Percentiles rank a stretch among this genome's conserved stretches.
Conservation (phyloP, 2,113 vertebrate genomes). For the Daboia siamensis region DNA sequence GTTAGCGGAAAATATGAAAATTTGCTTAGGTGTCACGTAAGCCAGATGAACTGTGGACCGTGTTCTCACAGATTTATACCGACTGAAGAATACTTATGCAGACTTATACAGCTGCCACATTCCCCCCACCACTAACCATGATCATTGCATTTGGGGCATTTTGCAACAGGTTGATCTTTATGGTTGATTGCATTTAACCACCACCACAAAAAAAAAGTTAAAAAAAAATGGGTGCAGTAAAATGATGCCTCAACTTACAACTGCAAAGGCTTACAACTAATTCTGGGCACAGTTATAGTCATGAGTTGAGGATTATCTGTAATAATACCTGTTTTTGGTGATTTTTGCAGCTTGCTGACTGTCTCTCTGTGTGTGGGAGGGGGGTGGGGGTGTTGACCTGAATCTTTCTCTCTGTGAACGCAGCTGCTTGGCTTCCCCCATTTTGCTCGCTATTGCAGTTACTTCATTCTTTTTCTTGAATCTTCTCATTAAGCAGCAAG, state of each 20-base stretch:
- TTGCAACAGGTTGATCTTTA: neutral
- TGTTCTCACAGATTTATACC: neutral
- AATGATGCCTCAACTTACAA: neutral
- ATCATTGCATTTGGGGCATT: neutral
- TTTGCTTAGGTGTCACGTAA: neutral
- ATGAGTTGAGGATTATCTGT: neutral
- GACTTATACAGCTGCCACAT: neutral
- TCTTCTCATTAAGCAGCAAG: neutral
- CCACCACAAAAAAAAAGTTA: neutral
- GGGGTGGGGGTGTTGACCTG: no score
- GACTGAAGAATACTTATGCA: neutral
- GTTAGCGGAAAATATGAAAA: neutral
- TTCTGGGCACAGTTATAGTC: neutral
- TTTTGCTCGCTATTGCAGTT: neutral
- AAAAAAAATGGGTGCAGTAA: neutral
- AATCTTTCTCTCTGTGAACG: neutral
- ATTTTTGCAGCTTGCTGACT: neutral
- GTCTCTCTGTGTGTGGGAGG: no score
- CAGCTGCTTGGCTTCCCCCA: neutral
- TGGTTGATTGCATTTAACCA: neutral
- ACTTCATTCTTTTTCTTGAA: neutral
- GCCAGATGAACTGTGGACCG: neutral
- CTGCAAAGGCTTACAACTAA: neutral
- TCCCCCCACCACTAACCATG: neutral
- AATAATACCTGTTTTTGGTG: neutral